phyloP scores from a whole-genome alignment of 92 coral and sea anemone genomes.

The Parazoanthus darwini region DNA sequence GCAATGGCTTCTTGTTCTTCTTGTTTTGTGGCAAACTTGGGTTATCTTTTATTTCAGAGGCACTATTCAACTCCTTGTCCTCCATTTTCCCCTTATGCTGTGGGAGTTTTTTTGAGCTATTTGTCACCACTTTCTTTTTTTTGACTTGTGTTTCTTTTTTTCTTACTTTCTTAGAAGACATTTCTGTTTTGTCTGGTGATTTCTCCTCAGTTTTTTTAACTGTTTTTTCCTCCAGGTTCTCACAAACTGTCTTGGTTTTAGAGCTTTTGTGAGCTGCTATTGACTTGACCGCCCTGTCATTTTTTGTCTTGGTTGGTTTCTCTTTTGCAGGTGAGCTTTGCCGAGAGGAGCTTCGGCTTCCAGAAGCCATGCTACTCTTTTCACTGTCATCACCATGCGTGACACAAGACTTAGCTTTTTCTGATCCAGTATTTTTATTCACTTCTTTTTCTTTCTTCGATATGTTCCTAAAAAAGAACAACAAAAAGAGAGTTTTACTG shows the following conservation, averaged over 20 bases:
- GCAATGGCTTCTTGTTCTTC: slow-evolving; percentile 13
- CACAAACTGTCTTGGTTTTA: not conserved
- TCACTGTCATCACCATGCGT: slow-evolving; percentile 5
- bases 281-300: not conserved
- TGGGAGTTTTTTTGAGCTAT: not conserved
- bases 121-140: not conserved
- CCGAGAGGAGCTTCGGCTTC: slow-evolving; percentile 13
- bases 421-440: slow-evolving; percentile 38
- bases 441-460: slow-evolving; percentile 41
- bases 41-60: not conserved
- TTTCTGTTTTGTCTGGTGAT: not conserved
- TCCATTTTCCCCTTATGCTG: not conserved
- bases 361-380: slow-evolving; percentile 8
- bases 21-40: not conserved
- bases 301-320: not conserved
- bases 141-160: not conserved
- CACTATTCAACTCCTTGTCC: not conserved
- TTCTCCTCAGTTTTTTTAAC: slow-evolving; percentile 6
- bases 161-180: not conserved
- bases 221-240: not conserved
- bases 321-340: slow-evolving; percentile 31
- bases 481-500: not conserved
- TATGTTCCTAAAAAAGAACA: not conserved
- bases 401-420: slow-evolving; percentile 32
- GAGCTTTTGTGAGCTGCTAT: slow-evolving; percentile 2